Evolutionary conservation across 2,113 vertebrate species (phyloP).

Genomic region (Ranitomeya imitator): DNA sequence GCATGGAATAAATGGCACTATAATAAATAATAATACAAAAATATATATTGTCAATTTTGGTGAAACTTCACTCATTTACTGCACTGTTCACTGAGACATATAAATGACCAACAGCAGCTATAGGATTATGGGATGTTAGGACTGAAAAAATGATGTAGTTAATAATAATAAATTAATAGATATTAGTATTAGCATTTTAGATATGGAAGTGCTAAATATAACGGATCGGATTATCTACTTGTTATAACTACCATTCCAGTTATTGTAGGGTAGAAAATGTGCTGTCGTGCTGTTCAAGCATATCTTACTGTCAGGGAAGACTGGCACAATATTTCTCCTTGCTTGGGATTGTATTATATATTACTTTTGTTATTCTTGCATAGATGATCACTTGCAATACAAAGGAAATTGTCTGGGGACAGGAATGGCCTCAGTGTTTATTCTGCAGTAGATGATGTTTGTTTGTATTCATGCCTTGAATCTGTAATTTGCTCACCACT

Average conservation of each 20-base stretch:
- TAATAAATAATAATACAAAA: too few species aligned
- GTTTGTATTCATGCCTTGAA: slow-evolving; percentile 28
- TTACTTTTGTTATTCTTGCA: slow-evolving; percentile 24
- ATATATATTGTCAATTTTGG: background rate
- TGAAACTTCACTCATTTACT: background rate
- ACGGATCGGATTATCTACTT: background rate
- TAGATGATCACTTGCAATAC: slow-evolving; percentile 34
- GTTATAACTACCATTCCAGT: background rate
- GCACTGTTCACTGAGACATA: too few species aligned
- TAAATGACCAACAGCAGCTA: too few species aligned
- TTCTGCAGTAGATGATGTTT: slow-evolving; percentile 46
- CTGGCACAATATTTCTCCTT: background rate
- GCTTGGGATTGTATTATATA: background rate
- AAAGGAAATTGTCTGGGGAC: slow-evolving; percentile 43
- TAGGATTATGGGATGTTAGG: background rate
- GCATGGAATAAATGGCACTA: too few species aligned
- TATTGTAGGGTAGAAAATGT: background rate
- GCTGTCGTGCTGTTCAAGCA: background rate
- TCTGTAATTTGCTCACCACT: slow-evolving; percentile 39
- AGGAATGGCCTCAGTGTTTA: slow-evolving; percentile 30
- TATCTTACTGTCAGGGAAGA: background rate
- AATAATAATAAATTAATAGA: background rate
- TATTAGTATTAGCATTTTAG: background rate
- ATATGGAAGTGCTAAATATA: background rate
- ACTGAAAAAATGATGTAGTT: background rate